Evolutionary conservation across 2,113 vertebrate species (phyloP), one percentile per base, ranked within the genome.

Genomic region (Globicephala melas): DNA sequence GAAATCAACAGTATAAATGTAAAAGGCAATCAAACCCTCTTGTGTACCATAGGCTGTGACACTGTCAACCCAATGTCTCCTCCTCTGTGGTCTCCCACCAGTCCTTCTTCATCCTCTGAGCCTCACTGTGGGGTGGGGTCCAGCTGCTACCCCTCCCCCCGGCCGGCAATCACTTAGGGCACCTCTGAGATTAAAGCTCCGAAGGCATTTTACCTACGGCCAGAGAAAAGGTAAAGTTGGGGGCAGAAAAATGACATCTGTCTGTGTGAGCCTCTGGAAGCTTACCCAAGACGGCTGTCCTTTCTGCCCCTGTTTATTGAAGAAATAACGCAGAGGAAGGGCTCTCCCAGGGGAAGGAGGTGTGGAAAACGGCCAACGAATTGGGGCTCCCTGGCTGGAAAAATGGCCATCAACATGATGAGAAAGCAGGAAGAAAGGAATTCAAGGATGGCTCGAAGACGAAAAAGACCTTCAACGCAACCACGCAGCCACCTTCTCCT

Each of bases 371-470:
- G 6, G n/a, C 26, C 8, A 11, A 55, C 3, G 0, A 6, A 18
- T 0, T 5, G 33, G 23, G n/a, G 25, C 12, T 38, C 47, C 15
- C 84, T 5, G 44, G 13, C 25, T 53, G 36, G 67, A 58, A 58
- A 58, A 14, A 31, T 0, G 10, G 6, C 3, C 12, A 20, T 33
- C 74, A 3, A 6, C 17, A 2, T 8, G 11, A 55, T 1, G 26
- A 71, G 7, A 44, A 53, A 31, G 23, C 17, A 65, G 26, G 20
- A 20, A 25, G 58, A 74, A 1, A 41, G 2, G 15, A 86, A 41
- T 38, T 55, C 47, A 17, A 31, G 31, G 23, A 55, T 12, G 15
- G 9, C 20, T 38, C 11, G 12, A 20, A 6, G 26, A 74, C 5
- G 44, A 15, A 8, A 44, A 47, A 47, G 14, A 26, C 1, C 3